Evolutionary conservation across 2,797 vertebrate genomes (phyloP).

Genomic region (Pipistrellus pygmaeus): DNA sequence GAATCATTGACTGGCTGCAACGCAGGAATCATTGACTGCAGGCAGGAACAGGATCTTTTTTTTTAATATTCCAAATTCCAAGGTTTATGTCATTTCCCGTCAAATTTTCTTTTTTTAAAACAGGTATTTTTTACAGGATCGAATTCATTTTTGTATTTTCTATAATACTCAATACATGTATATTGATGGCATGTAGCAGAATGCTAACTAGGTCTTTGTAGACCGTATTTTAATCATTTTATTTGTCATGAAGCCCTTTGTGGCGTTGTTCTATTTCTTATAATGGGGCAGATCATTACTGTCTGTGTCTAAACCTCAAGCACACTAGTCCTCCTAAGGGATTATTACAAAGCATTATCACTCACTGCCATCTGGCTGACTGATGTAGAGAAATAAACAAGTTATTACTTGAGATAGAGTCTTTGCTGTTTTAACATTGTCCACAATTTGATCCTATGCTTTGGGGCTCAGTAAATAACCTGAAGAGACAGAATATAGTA

Average conservation of each 20-base stretch:
- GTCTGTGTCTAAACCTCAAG: conserved; percentile 86
- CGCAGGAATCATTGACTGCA: not conserved
- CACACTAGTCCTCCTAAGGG: conserved; percentile 87
- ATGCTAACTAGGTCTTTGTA: not conserved
- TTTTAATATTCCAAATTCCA: not conserved
- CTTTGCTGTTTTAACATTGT: conserved; percentile 46
- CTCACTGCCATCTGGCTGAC: conserved; percentile 89
- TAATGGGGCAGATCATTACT: conserved; percentile 76
- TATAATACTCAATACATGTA: not conserved
- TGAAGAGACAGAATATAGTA: not conserved
- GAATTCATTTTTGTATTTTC: conserved; percentile 39
- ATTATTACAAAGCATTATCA: conserved; percentile 90
- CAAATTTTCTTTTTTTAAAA: too few relatives aligned
- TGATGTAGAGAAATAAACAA: conserved; percentile 86
- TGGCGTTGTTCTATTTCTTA: conserved; percentile 57
- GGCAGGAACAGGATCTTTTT: not conserved
- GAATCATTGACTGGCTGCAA: too few relatives aligned
- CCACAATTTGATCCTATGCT: not conserved
- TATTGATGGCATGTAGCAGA: not conserved
- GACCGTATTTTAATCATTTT: conserved; percentile 44
- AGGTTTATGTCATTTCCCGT: too few relatives aligned
- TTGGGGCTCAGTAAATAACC: conserved; percentile 1
- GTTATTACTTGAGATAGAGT: conserved; percentile 77
- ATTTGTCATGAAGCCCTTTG: conserved; percentile 75
- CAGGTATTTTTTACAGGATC: not conserved